phyloP scores from a whole-genome alignment of 2,113 vertebrate species.

The Trematomus loennbergii region DNA sequence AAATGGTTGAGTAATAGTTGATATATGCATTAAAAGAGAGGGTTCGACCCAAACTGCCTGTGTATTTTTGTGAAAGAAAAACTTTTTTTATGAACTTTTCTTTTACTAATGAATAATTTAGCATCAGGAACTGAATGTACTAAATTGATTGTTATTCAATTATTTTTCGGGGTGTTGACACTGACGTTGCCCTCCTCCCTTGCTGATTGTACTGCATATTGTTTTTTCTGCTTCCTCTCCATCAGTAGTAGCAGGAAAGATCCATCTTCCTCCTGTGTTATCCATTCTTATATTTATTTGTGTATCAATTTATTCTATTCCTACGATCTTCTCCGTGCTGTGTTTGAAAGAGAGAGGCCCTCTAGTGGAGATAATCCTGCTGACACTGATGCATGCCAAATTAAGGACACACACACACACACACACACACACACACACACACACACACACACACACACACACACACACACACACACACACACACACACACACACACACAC shows the following conservation, averaged over 20 bases:
- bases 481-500: slow-evolving; percentile 3
- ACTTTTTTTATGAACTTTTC: too few species aligned
- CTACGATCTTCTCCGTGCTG: neutral
- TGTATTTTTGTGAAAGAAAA: too few species aligned
- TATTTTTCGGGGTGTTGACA: too few species aligned
- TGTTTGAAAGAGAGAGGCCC: neutral
- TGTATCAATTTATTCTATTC: neutral
- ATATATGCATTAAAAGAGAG: too few species aligned
- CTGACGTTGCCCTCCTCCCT: too few species aligned
- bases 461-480: slow-evolving; percentile 26
- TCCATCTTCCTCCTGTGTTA: neutral
- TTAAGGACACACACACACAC: neutral
- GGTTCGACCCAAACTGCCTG: too few species aligned
- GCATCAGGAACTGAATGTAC: too few species aligned
- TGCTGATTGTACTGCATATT: too few species aligned
- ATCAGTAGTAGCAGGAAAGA: neutral
- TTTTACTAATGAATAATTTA: too few species aligned
- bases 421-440: slow-evolving; percentile 1
- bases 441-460: slow-evolving; percentile 22
- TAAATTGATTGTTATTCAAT: too few species aligned
- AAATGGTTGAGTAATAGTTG: too few species aligned
- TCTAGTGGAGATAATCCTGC: slow-evolving; percentile 31
- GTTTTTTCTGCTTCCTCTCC: neutral
- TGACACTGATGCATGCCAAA: neutral
- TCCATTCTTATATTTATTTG: fast-evolving